Evolutionary conservation across 1,140 invertebrate genomes (phyloP).

Genomic region (Drosophila navojoa): DNA sequence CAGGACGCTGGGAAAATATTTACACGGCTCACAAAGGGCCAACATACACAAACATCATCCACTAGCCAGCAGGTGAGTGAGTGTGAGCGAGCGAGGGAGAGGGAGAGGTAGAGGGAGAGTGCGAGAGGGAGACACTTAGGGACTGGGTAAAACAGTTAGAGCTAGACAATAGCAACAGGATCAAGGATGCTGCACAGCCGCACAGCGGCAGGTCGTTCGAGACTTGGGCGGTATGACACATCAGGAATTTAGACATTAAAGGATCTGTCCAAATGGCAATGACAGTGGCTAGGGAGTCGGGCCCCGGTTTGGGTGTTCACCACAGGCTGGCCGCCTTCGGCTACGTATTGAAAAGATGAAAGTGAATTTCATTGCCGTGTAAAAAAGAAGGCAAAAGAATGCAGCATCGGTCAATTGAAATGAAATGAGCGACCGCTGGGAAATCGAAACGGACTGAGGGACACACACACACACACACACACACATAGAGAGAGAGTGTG

Average conservation of each 20-base stretch:
- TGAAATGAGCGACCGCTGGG: slow-evolving; percentile 45
- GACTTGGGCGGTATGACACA: slow-evolving; percentile 75
- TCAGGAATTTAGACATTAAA: slow-evolving; percentile 77
- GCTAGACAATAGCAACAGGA: slow-evolving; percentile 56
- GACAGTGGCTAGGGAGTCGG: neutral
- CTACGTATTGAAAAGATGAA: slow-evolving; percentile 74
- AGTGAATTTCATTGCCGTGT: slow-evolving; percentile 61
- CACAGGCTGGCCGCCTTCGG: slow-evolving; percentile 48
- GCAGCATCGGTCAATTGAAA: slow-evolving; percentile 60
- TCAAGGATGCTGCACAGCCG: slow-evolving; percentile 38
- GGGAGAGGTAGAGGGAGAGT: slow-evolving; percentile 4
- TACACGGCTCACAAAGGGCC: slow-evolving; percentile 58
- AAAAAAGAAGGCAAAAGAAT: slow-evolving; percentile 43
- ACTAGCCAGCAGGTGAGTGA: slow-evolving; percentile 2
- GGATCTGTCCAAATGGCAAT: slow-evolving; percentile 37
- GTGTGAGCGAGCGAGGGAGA: neutral
- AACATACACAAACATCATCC: slow-evolving; percentile 6
- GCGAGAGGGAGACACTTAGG: slow-evolving; percentile 9
- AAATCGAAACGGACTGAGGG: slow-evolving; percentile 16
- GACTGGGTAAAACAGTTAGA: slow-evolving; percentile 55
- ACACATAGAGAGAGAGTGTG: too few relatives aligned
- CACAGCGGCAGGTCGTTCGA: slow-evolving; percentile 56
- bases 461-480: too few relatives aligned
- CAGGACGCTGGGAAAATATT: slow-evolving; percentile 79
- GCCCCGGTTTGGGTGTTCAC: slow-evolving; percentile 46